Percentiles rank a stretch among this genome's conserved stretches.
Evolutionary conservation across 1,140 invertebrate genomes (phyloP).

Genomic region (Trigoniulus corallinus): DNA sequence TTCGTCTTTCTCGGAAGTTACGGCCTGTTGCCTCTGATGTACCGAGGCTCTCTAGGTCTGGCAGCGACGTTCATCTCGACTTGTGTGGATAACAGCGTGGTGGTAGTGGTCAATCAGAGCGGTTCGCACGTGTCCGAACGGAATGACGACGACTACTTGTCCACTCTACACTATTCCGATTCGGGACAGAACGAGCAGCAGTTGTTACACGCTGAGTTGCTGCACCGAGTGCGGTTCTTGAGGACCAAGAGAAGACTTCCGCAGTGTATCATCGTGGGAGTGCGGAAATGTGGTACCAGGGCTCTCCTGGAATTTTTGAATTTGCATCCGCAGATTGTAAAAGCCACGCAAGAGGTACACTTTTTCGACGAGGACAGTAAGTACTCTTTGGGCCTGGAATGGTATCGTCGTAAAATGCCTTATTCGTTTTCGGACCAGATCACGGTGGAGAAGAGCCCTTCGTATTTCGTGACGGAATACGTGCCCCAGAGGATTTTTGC

Average conservation of each 20-base stretch:
- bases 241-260: slow-evolving; percentile 21
- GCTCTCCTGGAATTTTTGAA: slow-evolving; percentile 30
- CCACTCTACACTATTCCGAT: no score
- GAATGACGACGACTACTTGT: no score
- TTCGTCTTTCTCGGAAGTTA: no score
- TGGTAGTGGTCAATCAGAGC: no score
- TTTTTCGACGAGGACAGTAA: slow-evolving; percentile 30
- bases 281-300: slow-evolving; percentile 29
- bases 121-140: no score
- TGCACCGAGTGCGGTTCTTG: slow-evolving; percentile 9
- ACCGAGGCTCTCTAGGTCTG: no score
- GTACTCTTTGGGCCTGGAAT: slow-evolving; percentile 26
- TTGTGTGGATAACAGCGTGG: no score
- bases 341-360: slow-evolving; percentile 26
- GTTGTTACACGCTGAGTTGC: neutral
- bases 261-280: slow-evolving; percentile 30
- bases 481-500: slow-evolving; percentile 25
- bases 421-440: slow-evolving; percentile 27
- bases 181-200: no score
- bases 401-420: slow-evolving; percentile 34
- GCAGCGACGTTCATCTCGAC: no score
- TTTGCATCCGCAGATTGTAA: slow-evolving; percentile 25
- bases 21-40: no score
- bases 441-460: slow-evolving; percentile 33
- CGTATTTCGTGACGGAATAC: slow-evolving; percentile 27